phyloP scores from a whole-genome alignment of 2,888 invertebrate genomes.

The Folsomia manolachei region DNA sequence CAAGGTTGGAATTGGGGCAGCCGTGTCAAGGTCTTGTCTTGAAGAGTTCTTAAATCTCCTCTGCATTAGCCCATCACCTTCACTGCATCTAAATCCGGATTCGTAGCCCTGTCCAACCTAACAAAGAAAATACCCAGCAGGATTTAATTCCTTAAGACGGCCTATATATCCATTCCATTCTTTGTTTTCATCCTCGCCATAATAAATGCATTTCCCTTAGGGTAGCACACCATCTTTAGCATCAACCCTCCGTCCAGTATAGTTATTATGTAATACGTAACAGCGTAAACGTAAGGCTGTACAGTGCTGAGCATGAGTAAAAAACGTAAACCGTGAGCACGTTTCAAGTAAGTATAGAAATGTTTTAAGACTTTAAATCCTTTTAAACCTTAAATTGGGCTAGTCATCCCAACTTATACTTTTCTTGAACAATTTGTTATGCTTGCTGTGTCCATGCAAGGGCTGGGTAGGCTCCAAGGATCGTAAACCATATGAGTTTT shows the following conservation, averaged over 20 bases:
- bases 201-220: background rate
- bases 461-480: too few species aligned
- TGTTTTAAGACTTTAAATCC: background rate
- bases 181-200: background rate
- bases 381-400: too few species aligned
- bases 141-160: too few species aligned
- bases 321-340: background rate
- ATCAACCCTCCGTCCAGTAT: background rate
- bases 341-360: background rate
- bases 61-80: slow-evolving; percentile 8
- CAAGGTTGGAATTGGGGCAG: slow-evolving; percentile 12
- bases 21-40: slow-evolving; percentile 16
- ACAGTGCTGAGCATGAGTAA: background rate
- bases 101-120: background rate
- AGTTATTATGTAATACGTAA: background rate
- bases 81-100: background rate
- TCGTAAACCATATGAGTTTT: background rate
- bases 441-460: background rate
- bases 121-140: background rate
- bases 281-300: background rate
- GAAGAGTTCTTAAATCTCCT: background rate
- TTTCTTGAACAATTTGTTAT: background rate
- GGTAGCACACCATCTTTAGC: slow-evolving; percentile 3
- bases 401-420: too few species aligned
- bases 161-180: too few species aligned